Evolutionary conservation across 2,113 vertebrate genomes (phyloP), one percentile per base, ranked within the genome.

Genomic region (Polyodon spathula): DNA sequence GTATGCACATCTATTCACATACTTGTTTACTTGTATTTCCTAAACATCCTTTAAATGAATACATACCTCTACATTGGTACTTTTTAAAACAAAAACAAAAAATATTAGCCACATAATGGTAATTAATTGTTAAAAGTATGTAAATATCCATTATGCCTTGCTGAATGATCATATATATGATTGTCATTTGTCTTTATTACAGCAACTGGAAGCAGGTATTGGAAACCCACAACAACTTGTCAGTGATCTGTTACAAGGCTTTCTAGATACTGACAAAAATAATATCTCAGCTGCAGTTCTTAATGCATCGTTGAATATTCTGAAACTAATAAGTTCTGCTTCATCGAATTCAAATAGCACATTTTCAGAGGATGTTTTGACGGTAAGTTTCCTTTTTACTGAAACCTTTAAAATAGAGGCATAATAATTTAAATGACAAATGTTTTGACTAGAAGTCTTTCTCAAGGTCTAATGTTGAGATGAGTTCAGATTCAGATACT

Each of bases 141-240:
- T 27, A 27, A 27, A 27, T 27, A 27, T 27, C 3, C 27, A 27
- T 27, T 27, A 27, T 27, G 27, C 3, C 27, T 3, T 3, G 3
- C 27, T 1, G 27, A 27, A 27, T 27, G 27, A 27, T 27, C 27
- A 27, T 27, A 59, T 44, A 38, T 10, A 17, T 16, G 27, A 39
- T 40, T 56, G 27, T 27, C 27, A 3, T 27, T 27, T 27, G 14
- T 60, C 27, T 6, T 56, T 60, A 10, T 60, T 66, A 4, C 75
- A 86, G 85, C 55, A 53, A 5, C 16, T 70, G 37, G n/a, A 63
- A 51, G 76, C 4, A 63, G 85, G 85, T 67, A 64, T 63, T n/a
- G 85, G 84, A 8, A 0, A 0, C 0, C 0, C 75, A 4, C 0
- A 48, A 5, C 0, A 14, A 1, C 71, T 74, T 40, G 63, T 70